These are phyloP conservation scores for Scylla paramamosain DNA, from an alignment of 1,140 invertebrate species.

Conservation along the genomic window DNA sequence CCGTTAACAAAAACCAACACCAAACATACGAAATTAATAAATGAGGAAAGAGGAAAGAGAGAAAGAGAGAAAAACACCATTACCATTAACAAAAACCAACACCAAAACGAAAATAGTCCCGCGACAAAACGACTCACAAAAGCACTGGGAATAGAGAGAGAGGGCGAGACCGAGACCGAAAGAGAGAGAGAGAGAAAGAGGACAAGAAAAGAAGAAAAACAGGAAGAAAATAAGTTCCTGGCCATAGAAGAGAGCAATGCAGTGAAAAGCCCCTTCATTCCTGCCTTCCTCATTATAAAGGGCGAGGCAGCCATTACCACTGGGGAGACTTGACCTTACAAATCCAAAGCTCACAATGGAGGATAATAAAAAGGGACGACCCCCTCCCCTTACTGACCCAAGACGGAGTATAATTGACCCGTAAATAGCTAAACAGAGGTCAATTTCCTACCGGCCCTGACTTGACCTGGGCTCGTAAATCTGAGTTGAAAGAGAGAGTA, in stretches of 20 bases:
- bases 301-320: background rate
- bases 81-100: no score
- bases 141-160: background rate
- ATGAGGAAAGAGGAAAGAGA: background rate
- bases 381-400: background rate
- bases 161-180: background rate
- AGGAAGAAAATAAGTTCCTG: background rate
- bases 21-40: no score
- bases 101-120: no score
- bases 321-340: background rate
- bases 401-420: background rate
- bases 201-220: background rate
- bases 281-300: background rate
- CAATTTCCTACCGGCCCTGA: background rate
- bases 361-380: background rate
- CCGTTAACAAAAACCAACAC: no score
- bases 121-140: background rate
- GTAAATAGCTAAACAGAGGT: constrained; percentile 22
- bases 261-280: background rate
- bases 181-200: constrained; percentile 16
- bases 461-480: constrained; percentile 12
- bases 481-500: background rate
- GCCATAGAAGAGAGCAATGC: background rate
- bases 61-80: no score
- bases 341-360: background rate